Conservation (phyloP, 1,140 invertebrate species). For the Pararge aegeria region DNA sequence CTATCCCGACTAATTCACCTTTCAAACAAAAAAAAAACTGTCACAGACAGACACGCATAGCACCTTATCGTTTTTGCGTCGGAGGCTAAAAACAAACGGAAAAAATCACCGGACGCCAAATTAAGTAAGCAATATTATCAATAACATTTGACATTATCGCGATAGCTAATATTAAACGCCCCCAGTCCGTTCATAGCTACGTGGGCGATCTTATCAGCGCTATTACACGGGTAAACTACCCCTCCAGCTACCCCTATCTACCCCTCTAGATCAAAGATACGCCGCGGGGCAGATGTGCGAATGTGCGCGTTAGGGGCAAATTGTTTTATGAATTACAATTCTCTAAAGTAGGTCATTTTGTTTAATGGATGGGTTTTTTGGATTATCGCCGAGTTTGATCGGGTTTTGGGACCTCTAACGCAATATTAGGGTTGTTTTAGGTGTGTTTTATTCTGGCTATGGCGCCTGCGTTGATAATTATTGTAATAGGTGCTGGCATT, state of each 20-base stretch:
- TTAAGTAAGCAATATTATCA: not conserved
- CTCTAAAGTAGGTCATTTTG: slow-evolving; percentile 4
- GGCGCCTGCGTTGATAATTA: not conserved
- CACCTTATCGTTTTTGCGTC: no score
- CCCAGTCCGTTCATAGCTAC: slow-evolving; percentile 9
- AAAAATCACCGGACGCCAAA: not conserved
- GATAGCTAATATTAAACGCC: slow-evolving; percentile 12
- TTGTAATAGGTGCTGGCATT: not conserved
- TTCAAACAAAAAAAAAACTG: no score
- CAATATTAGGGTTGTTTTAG: not conserved
- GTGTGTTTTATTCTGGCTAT: not conserved
- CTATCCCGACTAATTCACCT: no score
- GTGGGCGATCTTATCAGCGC: slow-evolving; percentile 34
- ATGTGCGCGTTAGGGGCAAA: slow-evolving; percentile 1
- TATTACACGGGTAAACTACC: slow-evolving; percentile 35
- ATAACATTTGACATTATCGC: not conserved
- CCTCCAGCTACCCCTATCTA: slow-evolving; percentile 12
- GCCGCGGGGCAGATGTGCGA: slow-evolving; percentile 12
- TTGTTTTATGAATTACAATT: slow-evolving; percentile 3
- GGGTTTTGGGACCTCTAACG: not conserved
- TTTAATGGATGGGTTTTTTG: slow-evolving; percentile 3
- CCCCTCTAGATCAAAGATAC: slow-evolving; percentile 37
- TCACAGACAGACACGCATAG: not conserved
- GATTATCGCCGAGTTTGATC: slow-evolving; percentile 7
- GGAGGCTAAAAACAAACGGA: not conserved